These are phyloP conservation scores for Hucho hucho DNA, from an alignment of 2,113 vertebrate species.

Conservation along the genomic window DNA sequence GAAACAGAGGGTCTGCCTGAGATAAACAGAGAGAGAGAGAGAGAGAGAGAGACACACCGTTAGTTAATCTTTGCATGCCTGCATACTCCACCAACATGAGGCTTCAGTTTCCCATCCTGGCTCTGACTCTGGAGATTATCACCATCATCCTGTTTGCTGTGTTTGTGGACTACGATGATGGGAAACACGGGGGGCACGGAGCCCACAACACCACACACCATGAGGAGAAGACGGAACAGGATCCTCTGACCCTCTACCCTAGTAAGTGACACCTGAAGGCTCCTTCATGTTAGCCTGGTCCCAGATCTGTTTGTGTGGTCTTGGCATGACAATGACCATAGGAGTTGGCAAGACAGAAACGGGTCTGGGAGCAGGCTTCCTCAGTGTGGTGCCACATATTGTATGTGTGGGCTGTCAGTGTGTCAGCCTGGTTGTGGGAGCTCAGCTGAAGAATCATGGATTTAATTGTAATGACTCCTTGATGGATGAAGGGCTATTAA, in stretches of 20 bases:
- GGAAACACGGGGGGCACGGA: background rate
- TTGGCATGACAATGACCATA: too few relatives aligned
- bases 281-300: too few relatives aligned
- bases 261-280: slow-evolving; percentile 77
- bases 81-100: slow-evolving; percentile 85
- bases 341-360: too few relatives aligned
- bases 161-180: slow-evolving; percentile 81
- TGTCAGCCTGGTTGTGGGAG: background rate
- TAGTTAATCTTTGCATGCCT: slow-evolving; percentile 62
- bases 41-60: slow-evolving; percentile 19
- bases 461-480: background rate
- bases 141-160: slow-evolving; percentile 84
- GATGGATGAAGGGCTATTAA: background rate
- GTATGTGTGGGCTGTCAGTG: too few relatives aligned
- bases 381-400: background rate
- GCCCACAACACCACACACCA: background rate
- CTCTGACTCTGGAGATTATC: slow-evolving; percentile 78
- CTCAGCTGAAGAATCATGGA: background rate
- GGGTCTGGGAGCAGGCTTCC: too few relatives aligned
- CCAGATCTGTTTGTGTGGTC: too few relatives aligned
- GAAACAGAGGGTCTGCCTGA: slow-evolving; percentile 17
- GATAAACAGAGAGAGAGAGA: slow-evolving; percentile 32
- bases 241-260: slow-evolving; percentile 75
- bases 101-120: slow-evolving; percentile 83
- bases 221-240: fast-evolving